Percentiles rank a stretch among this genome's conserved stretches.
phyloP scores from a whole-genome alignment of 2,113 vertebrate genomes.

The Megaceryle torquata region DNA sequence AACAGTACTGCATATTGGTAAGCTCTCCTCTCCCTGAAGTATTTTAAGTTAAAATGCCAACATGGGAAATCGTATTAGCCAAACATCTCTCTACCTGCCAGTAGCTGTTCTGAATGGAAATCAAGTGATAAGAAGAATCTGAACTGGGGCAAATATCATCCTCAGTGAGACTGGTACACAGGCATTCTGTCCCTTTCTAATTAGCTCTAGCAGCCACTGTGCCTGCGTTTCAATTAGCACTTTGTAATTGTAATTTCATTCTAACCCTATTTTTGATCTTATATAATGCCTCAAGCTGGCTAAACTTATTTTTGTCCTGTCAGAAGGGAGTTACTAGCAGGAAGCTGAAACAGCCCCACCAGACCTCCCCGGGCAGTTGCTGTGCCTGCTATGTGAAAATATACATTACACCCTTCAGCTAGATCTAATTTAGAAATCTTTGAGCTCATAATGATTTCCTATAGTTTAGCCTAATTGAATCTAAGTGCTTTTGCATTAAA shows the following conservation, averaged over 20 bases:
- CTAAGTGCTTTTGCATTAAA: background rate
- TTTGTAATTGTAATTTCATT: constrained; percentile 11
- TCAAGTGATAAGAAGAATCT: background rate
- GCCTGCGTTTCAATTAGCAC: background rate
- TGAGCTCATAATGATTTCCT: constrained; percentile 41
- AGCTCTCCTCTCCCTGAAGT: background rate
- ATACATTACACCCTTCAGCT: constrained; percentile 14
- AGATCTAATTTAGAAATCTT: constrained; percentile 47
- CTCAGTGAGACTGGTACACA: background rate
- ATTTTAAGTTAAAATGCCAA: background rate
- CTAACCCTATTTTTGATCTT: constrained; percentile 12
- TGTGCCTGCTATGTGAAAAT: background rate
- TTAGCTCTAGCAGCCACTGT: background rate
- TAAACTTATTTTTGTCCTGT: background rate
- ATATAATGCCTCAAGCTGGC: background rate
- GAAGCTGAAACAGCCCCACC: background rate
- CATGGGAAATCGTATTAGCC: background rate
- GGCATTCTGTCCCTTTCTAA: background rate
- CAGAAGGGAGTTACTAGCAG: constrained; percentile 1
- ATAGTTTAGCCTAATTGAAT: constrained; percentile 44
- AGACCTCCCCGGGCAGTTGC: background rate
- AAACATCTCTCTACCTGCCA: background rate
- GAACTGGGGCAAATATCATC: background rate
- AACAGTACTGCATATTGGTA: background rate
- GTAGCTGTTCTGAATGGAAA: background rate